Conservation (phyloP, 1,140 invertebrate genomes). For the Campoletis sonorensis region DNA sequence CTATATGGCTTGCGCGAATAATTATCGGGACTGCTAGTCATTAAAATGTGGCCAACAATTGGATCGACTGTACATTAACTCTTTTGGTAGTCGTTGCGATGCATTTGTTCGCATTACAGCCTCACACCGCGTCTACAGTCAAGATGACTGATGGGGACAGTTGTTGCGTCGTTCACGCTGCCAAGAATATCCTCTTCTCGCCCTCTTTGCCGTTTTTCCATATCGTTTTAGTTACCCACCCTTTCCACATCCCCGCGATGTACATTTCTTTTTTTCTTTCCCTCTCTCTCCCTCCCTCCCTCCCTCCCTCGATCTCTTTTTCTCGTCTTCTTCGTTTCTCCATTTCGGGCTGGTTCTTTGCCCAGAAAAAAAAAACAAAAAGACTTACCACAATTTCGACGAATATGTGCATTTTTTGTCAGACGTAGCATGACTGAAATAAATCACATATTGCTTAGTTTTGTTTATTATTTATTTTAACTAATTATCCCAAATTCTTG, state of each 20-base stretch:
- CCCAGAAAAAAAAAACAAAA: background rate
- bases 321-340: background rate
- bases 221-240: slow-evolving; percentile 15
- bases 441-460: too few species aligned
- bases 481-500: too few species aligned
- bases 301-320: slow-evolving; percentile 19
- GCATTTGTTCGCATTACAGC: slow-evolving; percentile 15
- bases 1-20: background rate
- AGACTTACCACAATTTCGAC: background rate
- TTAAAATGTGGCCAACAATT: background rate
- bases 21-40: background rate
- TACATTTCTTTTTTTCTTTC: slow-evolving; percentile 35
- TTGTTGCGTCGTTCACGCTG: slow-evolving; percentile 56
- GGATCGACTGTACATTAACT: background rate
- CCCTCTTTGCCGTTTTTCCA: slow-evolving; percentile 22
- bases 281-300: background rate
- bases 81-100: background rate
- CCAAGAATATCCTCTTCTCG: slow-evolving; percentile 56
- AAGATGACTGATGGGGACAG: slow-evolving; percentile 58
- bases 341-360: too few species aligned
- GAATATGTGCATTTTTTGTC: too few species aligned
- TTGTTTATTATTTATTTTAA: too few species aligned
- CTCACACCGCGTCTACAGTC: slow-evolving; percentile 6
- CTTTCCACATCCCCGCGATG: slow-evolving; percentile 23
- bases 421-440: background rate